Percentiles rank a stretch among this genome's conserved stretches.
phyloP scores from a whole-genome alignment of 2,113 vertebrate genomes.

The Oceanodroma tethys region DNA sequence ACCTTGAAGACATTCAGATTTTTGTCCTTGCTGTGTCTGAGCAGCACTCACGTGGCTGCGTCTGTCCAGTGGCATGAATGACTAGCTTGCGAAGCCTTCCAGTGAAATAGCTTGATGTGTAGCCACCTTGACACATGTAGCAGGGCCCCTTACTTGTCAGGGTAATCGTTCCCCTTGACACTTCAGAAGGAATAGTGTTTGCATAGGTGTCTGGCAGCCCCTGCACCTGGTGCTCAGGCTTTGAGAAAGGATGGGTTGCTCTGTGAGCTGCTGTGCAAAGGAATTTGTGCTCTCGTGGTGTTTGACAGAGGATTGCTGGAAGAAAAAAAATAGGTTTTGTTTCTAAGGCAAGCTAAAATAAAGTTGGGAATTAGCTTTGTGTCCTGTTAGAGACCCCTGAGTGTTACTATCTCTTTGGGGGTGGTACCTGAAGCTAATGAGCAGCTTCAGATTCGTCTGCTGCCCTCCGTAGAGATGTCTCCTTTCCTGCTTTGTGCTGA shows the following conservation, averaged over 20 bases:
- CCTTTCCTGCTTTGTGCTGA: neutral
- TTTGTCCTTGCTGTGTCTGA: neutral
- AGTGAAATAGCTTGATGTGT: neutral
- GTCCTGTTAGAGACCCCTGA: neutral
- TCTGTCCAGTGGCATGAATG: neutral
- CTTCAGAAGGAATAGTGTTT: neutral
- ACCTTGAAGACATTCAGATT: neutral
- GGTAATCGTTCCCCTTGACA: neutral
- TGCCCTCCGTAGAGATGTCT: neutral
- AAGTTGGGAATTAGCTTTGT: neutral
- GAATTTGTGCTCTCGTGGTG: neutral
- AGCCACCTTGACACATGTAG: neutral
- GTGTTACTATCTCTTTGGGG: neutral
- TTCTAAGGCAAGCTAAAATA: neutral
- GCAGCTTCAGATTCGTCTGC: neutral
- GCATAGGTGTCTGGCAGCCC: neutral
- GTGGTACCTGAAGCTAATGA: neutral
- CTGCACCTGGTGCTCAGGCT: fast-evolving
- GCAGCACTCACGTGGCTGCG: fast-evolving
- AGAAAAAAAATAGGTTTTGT: neutral
- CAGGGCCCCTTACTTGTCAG: neutral
- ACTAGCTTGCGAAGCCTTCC: neutral
- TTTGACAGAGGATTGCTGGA: neutral
- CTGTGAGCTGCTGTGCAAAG: neutral
- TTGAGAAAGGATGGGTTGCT: neutral